Base-by-base conservation (phyloP, 2,888 invertebrate genomes). In the Sinohyriopsis cumingii region DNA sequence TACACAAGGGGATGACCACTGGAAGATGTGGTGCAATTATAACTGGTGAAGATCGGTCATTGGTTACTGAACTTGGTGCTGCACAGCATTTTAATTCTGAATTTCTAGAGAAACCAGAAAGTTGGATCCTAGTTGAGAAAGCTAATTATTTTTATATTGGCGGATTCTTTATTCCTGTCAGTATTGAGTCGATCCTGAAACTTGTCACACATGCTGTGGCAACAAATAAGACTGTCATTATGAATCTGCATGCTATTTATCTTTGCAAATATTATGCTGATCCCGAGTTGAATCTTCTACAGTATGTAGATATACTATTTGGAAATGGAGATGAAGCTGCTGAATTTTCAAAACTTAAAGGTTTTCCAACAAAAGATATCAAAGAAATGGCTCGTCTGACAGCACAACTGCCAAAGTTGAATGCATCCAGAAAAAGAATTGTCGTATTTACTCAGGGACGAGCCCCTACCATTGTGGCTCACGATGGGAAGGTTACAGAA, bases 161-260 rank as follows among this genome's bases (percentile, higher is more conserved):
- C 95, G 98, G 98, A 74, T 99, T 97, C 92, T 98, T 99, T 91
- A 91, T 99, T 75, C 97, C 97, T n/a, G 98, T 98, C 2, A 97
- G 95, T 83, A 95, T 95, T 5, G 94, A 94, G 78, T 94, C 96
- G 15, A 95, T 97, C 76, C 91, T 95, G 91, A 93, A 93, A 87
- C 92, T 99, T 25, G 97, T 96, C 0, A 91, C 93, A 81, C 93
- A 95, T 87, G 95, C 97, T 20, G 92, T 93, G 75, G 91, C 92
- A 64, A 91, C 93, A 62, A 92, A 94, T 75, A 94, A 95, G 87
- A 91, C 93, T 33, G 96, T 98, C 89, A 91, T 94, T 78, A 95
- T 99, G 95, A 99, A 99, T 91, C 92, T 99, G 69, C 97, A 97
- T 90, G 99, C 99, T 63, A 96, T 97, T 4, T 99, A 98, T 91